Evolutionary conservation across 2,113 vertebrate species (phyloP), one percentile per base, ranked within the genome.

Genomic region (Rhinolophus sinicus): DNA sequence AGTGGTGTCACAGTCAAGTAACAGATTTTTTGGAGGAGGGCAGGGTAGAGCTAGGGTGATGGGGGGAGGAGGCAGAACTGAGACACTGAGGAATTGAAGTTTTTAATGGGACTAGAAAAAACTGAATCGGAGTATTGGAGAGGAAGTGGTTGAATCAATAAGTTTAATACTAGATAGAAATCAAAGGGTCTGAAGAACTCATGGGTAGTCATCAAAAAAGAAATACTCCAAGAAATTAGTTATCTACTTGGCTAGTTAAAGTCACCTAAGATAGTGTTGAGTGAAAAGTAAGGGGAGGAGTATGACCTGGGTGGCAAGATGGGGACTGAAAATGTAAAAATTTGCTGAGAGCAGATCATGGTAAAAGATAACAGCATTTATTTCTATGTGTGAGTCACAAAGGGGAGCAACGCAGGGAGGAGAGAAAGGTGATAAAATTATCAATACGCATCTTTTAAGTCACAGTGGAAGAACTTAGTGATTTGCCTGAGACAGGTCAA

Each of bases 1-100:
- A 56, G 38, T 18, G 18, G 40, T 38, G 19, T 52, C 70, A 56
- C 4, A 70, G 5, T 38, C 19, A 38, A 81, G 44, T 15, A 69
- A 40, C 8, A 82, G 35, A 47, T 60, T 18, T 26, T 22, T 58
- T 58, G n/a, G 2, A 21, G 9, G 3, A 8, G 35, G 1, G 3
- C n/a, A 35, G 8, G 50, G 19, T 11, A 16, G 24, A 28, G 3
- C 18, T 5, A 2, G 3, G 12, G 35, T 1, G 3, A 0, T 13
- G 13, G 2, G 4, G 28, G 2, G 3, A 28, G 28, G 26, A 19
- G 11, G 18, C 8, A 8, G 6, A 83, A 18, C 12, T 75, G 52
- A 78, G 6, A 62, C 47, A 50, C 33, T n/a, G 54, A 38, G 2
- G 16, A 87, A 91, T 4, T 69, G 13, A n/a, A 26, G 8, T 62